Evolutionary conservation across 2,113 vertebrate species (phyloP), one percentile per base, ranked within the genome.

Genomic region (Scatophagus argus): DNA sequence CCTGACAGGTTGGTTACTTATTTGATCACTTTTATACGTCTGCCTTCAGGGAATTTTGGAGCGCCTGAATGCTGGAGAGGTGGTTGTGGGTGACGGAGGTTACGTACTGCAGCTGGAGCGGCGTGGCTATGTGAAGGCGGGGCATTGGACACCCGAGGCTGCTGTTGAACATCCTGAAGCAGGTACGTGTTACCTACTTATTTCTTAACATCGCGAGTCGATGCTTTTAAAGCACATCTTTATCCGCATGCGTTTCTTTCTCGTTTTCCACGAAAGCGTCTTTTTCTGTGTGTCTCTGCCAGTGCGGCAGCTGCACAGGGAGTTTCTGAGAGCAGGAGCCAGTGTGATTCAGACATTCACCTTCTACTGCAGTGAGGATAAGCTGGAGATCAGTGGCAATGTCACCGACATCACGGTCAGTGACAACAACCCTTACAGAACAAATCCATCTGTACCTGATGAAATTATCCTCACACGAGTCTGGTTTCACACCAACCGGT

Each of bases 81-180:
- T 97, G 82, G 92, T 97, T 49, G 94, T 97, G 3, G 96, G 96
- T 77, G 96, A 97, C 71, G 96, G 96, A 47, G 96, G 96, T 16
- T 97, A 96, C 92, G 96, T 97, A 65, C 75, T 97, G 81, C 94
- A 96, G 2, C 93, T 97, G 54, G 96, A 97, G 88, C 96, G 96
- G 72, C 94, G 96, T 49, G 96, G 96, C 62, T 97, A 96, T 0
- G 96, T 97, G 23, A 97, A 96, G 86, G 96, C 96, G 5, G 96
- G 96, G 5, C 95, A 96, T 47, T 97, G 96, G 96, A 97, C 96
- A 25, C 96, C 96, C 11, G 96, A 97, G 87, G 95, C 96, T n/a
- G 85, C 95, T 0, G 95, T 96, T 41, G 96, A 97, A 82, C 91
- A 97, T 47, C 96, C 96, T n/a, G 96, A 97, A 87, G 96, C 96